Evolutionary conservation across 2,888 invertebrate species (phyloP), one percentile per base, ranked within the genome.

Genomic region (Troglohyphantes excavatus): DNA sequence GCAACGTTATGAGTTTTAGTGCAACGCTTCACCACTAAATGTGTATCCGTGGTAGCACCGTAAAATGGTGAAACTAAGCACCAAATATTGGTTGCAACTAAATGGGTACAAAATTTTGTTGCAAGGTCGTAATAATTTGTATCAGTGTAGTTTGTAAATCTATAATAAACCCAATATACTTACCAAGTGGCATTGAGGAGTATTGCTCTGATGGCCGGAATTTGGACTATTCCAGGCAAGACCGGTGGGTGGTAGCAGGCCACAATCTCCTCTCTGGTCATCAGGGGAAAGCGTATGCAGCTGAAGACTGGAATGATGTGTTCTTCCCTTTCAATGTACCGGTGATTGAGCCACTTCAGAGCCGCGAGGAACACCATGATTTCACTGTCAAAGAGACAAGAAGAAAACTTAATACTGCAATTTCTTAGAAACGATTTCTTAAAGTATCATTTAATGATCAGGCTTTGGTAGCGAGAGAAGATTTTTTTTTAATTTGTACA

Each of bases 321-420:
- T 23, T 94, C 93, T 26, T 95, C 94, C 0, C 97, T 94, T 1
- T 94, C 93, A 0, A 95, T 92, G 96, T 96, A 97, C 92, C 96
- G 95, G 75, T 95, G 95, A 93, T 95, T 95, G 26, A 97, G 93
- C 97, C 97, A 97, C 21, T 96, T 95, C 0, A 97, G 96, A 0
- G 96, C 97, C 0, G 97, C 95, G 96, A 97, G 96, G 63, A 97
- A 95, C 0, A 97, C 95, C 93, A 97, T 96, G 94, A 96, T 95
- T 93, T 96, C 96, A 92, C 95, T 95, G 90, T 2, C 33, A 19
- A 21, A 9, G 43, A 33, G 33, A 33, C n/a, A 27, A 68, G 3
- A 7, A 46, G 46, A 46, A 13, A 7, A 17, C 11, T 46, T 46
- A 17, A 46, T 6, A 33, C 33, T 9, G 9, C 3, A 33, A 33